Base-by-base conservation (phyloP, 2,888 invertebrate species). In the Subacronicta megacephala region DNA sequence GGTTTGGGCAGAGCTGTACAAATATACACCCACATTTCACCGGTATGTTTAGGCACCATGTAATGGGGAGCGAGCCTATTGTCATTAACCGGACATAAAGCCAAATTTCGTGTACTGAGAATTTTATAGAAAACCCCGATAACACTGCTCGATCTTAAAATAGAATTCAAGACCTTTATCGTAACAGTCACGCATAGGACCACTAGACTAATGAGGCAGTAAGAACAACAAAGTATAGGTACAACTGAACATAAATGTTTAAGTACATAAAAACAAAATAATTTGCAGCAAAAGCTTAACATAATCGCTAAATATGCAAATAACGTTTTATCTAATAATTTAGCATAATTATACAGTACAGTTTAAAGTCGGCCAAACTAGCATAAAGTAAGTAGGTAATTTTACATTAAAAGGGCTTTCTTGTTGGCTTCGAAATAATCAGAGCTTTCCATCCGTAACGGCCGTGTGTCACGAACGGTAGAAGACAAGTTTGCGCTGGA, bases 351-450 rank as follows among this genome's bases (percentile, higher is more conserved):
- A 62, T 49, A 67, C 56, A 49, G 55, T 37, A 15, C 50, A 40
- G 58, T 44, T 55, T 55, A 51, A 55, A 55, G 37, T 37, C 7
- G 23, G n/a, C n/a, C 42, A 71, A 56, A 40, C 57, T 37, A 31
- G 47, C 42, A 59, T 72, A 72, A 54, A 51, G 42, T 36, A 49
- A 61, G 49, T 1, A 31, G 31, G 12, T 61, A 63, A 58, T 72
- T 76, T 67, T 42, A 63, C 57, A 63, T 68, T 75, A 54, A 72
- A 72, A 72, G 50, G 69, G 47, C 51, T 68, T 76, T 68, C 72
- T 72, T 72, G 73, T 72, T 72, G 52, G 68, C 53, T 56, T 63
- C 38, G 13, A 73, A 57, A 62, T 76, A 54, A 70, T 69, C 77
- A 52, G 65, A 33, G 65, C 40, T 73, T 61, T 16, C 46, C 18